phyloP scores from a whole-genome alignment of 2,113 vertebrate genomes.

The Austrofundulus limnaeus region DNA sequence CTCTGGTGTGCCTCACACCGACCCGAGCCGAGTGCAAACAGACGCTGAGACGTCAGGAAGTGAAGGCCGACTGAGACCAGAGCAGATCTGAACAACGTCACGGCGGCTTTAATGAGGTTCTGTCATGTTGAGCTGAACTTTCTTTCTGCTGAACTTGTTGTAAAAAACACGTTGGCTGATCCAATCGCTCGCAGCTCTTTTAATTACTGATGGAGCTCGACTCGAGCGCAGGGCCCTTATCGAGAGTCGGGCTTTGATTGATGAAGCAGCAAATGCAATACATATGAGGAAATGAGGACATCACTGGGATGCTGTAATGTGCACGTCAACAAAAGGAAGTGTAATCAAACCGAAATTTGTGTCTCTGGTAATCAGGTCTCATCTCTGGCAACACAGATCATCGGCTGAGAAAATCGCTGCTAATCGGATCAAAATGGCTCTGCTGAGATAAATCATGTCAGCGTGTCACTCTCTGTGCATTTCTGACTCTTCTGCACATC shows the following conservation, averaged over 20 bases:
- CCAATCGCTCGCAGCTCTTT: slow-evolving; percentile 32
- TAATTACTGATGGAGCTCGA: slow-evolving; percentile 42
- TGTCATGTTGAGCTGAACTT: neutral
- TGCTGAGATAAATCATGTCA: slow-evolving; percentile 42
- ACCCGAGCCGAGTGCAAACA: neutral
- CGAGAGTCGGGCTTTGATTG: slow-evolving; percentile 39
- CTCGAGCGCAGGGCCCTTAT: slow-evolving; percentile 6
- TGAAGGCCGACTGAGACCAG: slow-evolving; percentile 10
- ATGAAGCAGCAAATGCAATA: slow-evolving; percentile 24
- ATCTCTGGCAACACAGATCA: slow-evolving; percentile 38
- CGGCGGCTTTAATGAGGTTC: slow-evolving; percentile 15
- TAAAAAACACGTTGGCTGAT: slow-evolving; percentile 36
- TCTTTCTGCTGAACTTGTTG: slow-evolving; percentile 9
- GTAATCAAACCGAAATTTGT: slow-evolving; percentile 51
- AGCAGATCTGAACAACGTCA: neutral
- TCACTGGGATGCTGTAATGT: slow-evolving; percentile 16
- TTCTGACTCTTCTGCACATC: slow-evolving; percentile 36
- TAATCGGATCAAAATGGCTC: slow-evolving; percentile 45
- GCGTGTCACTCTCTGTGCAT: slow-evolving; percentile 1
- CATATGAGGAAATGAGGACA: slow-evolving; percentile 41
- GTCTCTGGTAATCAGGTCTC: slow-evolving; percentile 41
- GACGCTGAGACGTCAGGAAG: neutral
- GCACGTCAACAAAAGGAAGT: slow-evolving; percentile 49
- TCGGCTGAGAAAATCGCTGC: slow-evolving; percentile 28
- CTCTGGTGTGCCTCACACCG: neutral